Base-by-base conservation (phyloP, 1,140 invertebrate genomes). In the Heliconius melpomene region DNA sequence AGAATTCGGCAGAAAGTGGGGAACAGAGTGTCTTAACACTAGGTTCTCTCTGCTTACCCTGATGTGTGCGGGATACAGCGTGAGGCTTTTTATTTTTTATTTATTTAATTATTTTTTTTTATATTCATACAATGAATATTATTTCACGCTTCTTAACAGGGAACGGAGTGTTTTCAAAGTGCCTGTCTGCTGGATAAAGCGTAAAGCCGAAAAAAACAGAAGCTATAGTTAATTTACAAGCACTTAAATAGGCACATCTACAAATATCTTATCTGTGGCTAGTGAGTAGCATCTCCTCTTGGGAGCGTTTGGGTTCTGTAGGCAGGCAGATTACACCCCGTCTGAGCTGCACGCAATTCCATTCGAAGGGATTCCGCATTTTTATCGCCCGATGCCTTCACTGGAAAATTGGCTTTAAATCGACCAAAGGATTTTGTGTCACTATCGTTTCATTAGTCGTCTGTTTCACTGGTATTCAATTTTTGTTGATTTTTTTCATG, bases 291-390 rank as follows among this genome's bases (percentile, higher is more conserved):
- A 84, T 82, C 84, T 85, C 81, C 89, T 88, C 87, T 83, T 82
- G 88, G 90, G 89, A 88, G 80, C 87, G 86, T 88, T 91, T 87
- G 88, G 88, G 91, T 86, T 87, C 90, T 86, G 85, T 86, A 90
- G 88, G 90, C 88, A 87, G 90, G 90, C 90, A 92, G 90, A 93
- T 92, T 92, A 90, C 92, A 89, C 91, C 87, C 88, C 82, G 88
- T 92, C 92, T 91, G 90, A 93, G 90, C 90, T 87, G 87, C 89
- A 85, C 91, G 91, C 89, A 93, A 92, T 92, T 90, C 89, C 88
- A 89, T 88, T 89, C 86, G 87, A 87, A 90, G 89, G 90, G 91
- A 91, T 91, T 89, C 85, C 88, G 89, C 90, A 91, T 94, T 93
- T 93, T 93, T 93, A 93, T 93, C 91, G 90, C 79, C 79, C 88